Conservation (phyloP, 92 coral and sea anemone genomes). For the Porites divaricata region DNA sequence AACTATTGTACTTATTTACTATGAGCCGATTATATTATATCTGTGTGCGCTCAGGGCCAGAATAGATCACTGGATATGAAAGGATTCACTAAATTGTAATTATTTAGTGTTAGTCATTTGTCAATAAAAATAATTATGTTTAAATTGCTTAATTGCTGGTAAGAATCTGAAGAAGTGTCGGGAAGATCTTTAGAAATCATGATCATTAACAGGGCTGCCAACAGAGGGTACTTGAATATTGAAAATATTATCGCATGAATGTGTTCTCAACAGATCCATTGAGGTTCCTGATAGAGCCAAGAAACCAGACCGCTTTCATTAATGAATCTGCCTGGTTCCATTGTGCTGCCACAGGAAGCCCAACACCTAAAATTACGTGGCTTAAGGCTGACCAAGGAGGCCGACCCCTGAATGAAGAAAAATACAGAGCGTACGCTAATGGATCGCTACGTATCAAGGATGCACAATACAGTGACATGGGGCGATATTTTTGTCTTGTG, state of each 20-base stretch:
- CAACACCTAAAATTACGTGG: slow-evolving; percentile 82
- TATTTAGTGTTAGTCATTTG: no score
- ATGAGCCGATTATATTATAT: no score
- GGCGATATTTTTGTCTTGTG: slow-evolving; percentile 78
- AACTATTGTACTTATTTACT: no score
- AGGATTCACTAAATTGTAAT: no score
- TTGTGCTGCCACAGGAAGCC: slow-evolving; percentile 83
- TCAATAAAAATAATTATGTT: no score
- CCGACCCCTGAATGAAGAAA: slow-evolving; percentile 51
- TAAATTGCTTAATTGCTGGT: no score
- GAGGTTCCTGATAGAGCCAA: slow-evolving; percentile 60
- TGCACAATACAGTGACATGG: slow-evolving; percentile 50
- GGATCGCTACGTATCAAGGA: slow-evolving; percentile 69
- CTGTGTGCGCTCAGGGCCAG: no score
- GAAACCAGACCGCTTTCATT: slow-evolving; percentile 65
- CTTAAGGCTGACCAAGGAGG: slow-evolving; percentile 66
- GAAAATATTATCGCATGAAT: not conserved
- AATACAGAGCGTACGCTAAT: slow-evolving; percentile 46
- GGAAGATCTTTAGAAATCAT: no score
- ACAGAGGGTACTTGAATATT: not conserved
- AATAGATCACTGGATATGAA: no score
- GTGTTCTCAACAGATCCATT: slow-evolving; percentile 23
- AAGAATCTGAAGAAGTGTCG: no score
- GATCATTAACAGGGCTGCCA: no score
- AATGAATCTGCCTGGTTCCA: slow-evolving; percentile 74